Percentiles rank a stretch among this genome's conserved stretches.
These are phyloP conservation scores for Hycleus cichorii DNA, from an alignment of 1,140 invertebrate species.

Conservation along the genomic window DNA sequence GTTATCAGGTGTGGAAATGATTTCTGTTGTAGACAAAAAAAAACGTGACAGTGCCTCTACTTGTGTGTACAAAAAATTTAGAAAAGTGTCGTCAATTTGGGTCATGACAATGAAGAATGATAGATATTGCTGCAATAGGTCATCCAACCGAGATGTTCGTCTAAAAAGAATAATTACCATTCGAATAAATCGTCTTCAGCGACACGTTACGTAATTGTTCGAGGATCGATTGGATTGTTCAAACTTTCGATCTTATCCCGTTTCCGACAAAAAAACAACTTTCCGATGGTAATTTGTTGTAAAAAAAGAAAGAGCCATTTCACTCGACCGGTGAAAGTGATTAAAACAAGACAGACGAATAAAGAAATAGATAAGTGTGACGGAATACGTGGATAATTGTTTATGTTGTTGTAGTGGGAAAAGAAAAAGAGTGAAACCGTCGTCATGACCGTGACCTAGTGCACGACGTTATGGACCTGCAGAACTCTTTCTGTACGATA, in stretches of 20 bases:
- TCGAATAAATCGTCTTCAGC: background rate
- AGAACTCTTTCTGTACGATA: conserved; percentile 5
- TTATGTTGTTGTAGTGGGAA: too few relatives aligned
- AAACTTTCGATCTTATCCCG: conserved; percentile 1
- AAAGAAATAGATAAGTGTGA: too few relatives aligned
- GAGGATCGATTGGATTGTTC: background rate
- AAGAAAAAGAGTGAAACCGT: conserved; percentile 11
- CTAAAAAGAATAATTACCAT: background rate
- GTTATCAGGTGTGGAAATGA: too few relatives aligned
- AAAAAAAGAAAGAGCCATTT: too few relatives aligned
- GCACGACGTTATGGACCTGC: conserved; percentile 9
- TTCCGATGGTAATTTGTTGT: too few relatives aligned
- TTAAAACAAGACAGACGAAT: background rate
- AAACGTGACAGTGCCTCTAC: too few relatives aligned
- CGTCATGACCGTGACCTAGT: conserved; percentile 13
- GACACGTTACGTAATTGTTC: background rate
- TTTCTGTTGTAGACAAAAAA: too few relatives aligned
- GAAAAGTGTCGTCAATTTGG: conserved; percentile 12
- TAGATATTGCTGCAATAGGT: conserved; percentile 3
- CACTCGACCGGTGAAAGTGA: conserved; percentile 5
- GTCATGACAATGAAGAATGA: conserved; percentile 14
- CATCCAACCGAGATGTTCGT: background rate
- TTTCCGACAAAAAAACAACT: background rate
- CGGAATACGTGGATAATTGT: too few relatives aligned
- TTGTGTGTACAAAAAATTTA: too few relatives aligned